Evolutionary conservation across 2,113 vertebrate genomes (phyloP).

Genomic region (Ammodytes dubius): DNA sequence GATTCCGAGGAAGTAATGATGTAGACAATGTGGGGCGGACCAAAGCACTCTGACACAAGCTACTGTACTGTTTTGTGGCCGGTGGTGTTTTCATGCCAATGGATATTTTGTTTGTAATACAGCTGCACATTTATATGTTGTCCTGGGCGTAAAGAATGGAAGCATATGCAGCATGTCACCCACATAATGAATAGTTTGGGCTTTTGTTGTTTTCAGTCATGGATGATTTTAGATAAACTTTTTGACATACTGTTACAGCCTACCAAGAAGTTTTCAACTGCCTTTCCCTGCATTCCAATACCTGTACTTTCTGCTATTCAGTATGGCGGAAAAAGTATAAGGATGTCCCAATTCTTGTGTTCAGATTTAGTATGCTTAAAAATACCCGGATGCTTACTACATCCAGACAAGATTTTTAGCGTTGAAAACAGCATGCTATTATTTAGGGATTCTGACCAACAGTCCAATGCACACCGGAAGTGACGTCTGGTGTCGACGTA

Average conservation of each 20-base stretch:
- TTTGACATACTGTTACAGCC: conserved; percentile 58
- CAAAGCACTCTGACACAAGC: conserved; percentile 66
- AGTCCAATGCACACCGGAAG: too few relatives aligned
- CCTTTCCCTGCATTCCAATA: conserved; percentile 1
- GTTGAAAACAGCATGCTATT: too few relatives aligned
- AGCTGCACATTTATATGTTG: conserved; percentile 46
- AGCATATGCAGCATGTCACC: conserved; percentile 50
- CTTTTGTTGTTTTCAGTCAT: conserved; percentile 66
- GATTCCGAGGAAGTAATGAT: conserved; percentile 77
- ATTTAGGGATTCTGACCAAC: too few relatives aligned
- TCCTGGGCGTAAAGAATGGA: conserved; percentile 59
- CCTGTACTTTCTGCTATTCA: not conserved
- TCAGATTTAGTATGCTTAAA: too few relatives aligned
- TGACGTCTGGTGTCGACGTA: too few relatives aligned
- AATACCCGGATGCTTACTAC: too few relatives aligned
- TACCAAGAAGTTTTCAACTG: conserved; percentile 19
- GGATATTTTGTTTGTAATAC: conserved; percentile 54
- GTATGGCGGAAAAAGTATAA: not conserved
- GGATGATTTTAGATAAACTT: conserved; percentile 70
- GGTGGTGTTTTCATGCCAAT: conserved; percentile 53
- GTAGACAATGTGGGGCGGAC: conserved; percentile 66
- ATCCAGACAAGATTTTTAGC: too few relatives aligned
- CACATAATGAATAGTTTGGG: conserved; percentile 64
- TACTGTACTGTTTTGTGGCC: conserved; percentile 60
- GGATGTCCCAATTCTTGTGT: too few relatives aligned